Evolutionary conservation across 2,113 vertebrate species (phyloP).

Genomic region (Gasterosteus aculeatus): DNA sequence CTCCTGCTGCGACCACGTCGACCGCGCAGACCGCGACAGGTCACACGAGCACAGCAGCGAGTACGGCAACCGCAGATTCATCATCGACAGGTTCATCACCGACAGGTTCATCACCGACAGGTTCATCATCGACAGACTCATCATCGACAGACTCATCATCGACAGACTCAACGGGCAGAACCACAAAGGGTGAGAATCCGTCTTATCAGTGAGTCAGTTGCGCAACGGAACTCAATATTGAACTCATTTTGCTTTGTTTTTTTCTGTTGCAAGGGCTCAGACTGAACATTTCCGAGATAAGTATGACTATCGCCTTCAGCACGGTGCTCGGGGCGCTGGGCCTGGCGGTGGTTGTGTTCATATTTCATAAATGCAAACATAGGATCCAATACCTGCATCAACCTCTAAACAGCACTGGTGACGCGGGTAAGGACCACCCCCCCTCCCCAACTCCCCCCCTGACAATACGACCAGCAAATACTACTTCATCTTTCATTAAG

Average conservation of each 20-base stretch:
- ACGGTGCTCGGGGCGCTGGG: conserved; percentile 66
- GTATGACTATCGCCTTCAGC: conserved; percentile 78
- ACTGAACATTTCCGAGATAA: conserved; percentile 72
- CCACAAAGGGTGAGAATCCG: conserved; percentile 47
- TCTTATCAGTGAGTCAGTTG: neutral
- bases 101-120: conserved; percentile 26
- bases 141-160: conserved; percentile 28
- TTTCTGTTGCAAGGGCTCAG: conserved; percentile 24
- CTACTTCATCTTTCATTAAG: neutral
- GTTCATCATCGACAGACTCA: conserved; percentile 26
- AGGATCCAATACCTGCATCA: conserved; percentile 79
- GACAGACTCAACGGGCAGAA: neutral
- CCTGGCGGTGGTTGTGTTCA: conserved; percentile 60
- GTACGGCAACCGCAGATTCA: conserved; percentile 25
- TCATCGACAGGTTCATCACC: neutral
- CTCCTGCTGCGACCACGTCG: conserved; percentile 9
- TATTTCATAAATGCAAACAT: conserved; percentile 70
- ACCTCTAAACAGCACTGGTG: conserved; percentile 70
- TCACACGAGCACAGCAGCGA: conserved; percentile 9
- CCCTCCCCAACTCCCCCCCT: neutral
- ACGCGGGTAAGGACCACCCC: conserved; percentile 66
- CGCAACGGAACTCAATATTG: neutral
- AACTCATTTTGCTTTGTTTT: neutral
- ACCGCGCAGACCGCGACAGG: conserved; percentile 17
- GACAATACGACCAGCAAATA: neutral